Evolutionary conservation across 2,797 vertebrate genomes (phyloP).

Genomic region (Cossypha niveicapilla): DNA sequence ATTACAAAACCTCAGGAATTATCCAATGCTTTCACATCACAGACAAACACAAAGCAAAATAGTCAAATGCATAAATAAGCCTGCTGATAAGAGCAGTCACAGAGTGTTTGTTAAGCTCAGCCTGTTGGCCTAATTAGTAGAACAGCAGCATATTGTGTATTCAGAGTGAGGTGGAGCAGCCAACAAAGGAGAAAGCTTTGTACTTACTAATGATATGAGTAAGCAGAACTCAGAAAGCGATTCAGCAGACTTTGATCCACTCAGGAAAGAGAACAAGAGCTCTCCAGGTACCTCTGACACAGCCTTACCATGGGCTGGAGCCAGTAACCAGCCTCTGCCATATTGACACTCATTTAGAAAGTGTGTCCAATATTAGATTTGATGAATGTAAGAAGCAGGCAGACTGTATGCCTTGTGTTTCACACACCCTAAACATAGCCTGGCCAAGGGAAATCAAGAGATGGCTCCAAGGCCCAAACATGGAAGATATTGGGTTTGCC

Average conservation of each 20-base stretch:
- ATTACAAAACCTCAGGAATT: neutral
- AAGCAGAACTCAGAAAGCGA: neutral
- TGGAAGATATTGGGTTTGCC: neutral
- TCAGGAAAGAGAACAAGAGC: constrained; percentile 8
- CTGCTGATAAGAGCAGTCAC: neutral
- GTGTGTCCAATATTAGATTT: neutral
- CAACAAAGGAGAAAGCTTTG: constrained; percentile 56
- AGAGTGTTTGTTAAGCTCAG: constrained; percentile 12
- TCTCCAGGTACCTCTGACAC: constrained; percentile 26
- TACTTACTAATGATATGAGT: constrained; percentile 66
- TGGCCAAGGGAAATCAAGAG: neutral
- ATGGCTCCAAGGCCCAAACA: neutral
- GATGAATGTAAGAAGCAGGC: neutral
- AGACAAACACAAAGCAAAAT: neutral
- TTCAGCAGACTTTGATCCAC: constrained; percentile 23
- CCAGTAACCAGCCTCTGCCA: neutral
- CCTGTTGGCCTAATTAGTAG: constrained; percentile 4
- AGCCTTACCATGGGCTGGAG: rapidly evolving
- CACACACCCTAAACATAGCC: neutral
- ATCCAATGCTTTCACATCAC: neutral
- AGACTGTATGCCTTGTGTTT: neutral
- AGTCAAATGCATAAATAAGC: constrained; percentile 60
- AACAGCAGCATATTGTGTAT: constrained; percentile 6
- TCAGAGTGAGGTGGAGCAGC: neutral
- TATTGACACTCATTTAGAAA: neutral